Conservation (phyloP, 2,888 invertebrate species). For the Petrophora chlorosata region DNA sequence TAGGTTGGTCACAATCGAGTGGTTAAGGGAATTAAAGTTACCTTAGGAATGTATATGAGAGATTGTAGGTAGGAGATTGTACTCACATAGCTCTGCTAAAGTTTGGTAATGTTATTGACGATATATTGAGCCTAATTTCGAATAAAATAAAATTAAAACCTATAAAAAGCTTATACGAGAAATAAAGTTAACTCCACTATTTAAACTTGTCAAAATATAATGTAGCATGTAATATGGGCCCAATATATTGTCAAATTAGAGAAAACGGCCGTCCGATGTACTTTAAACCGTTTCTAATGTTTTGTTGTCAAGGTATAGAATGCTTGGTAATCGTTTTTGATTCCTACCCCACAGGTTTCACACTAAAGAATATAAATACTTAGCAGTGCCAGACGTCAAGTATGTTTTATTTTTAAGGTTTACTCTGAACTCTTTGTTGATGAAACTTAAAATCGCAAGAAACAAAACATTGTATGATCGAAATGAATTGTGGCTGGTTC, state of each 20-base stretch:
- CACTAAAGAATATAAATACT: constrained; percentile 17
- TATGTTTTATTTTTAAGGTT: constrained; percentile 27
- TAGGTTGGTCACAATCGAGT: constrained; percentile 52
- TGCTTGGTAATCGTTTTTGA: constrained; percentile 30
- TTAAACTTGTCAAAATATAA: constrained; percentile 18
- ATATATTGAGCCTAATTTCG: constrained; percentile 35
- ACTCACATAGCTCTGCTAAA: constrained; percentile 60
- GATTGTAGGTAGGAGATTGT: constrained; percentile 52
- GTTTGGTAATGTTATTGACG: constrained; percentile 48
- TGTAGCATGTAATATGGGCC: constrained; percentile 17
- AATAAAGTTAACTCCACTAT: constrained; percentile 8
- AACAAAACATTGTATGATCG: not conserved
- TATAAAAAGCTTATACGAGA: constrained; percentile 4
- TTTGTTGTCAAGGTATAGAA: constrained; percentile 25
- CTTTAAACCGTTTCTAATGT: constrained; percentile 34
- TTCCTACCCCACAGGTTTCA: constrained; percentile 29
- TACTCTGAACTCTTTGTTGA: constrained; percentile 33
- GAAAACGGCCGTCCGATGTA: constrained; percentile 40
- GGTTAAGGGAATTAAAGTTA: constrained; percentile 64
- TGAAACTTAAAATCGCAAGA: not conserved
- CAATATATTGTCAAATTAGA: constrained; percentile 37
- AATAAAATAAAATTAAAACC: constrained; percentile 3
- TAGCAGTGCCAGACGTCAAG: constrained; percentile 36
- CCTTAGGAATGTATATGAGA: constrained; percentile 50
- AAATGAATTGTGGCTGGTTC: constrained; percentile 6